Base-by-base conservation (phyloP, 2,888 invertebrate genomes). In the Hydrotaea diabolus region DNA sequence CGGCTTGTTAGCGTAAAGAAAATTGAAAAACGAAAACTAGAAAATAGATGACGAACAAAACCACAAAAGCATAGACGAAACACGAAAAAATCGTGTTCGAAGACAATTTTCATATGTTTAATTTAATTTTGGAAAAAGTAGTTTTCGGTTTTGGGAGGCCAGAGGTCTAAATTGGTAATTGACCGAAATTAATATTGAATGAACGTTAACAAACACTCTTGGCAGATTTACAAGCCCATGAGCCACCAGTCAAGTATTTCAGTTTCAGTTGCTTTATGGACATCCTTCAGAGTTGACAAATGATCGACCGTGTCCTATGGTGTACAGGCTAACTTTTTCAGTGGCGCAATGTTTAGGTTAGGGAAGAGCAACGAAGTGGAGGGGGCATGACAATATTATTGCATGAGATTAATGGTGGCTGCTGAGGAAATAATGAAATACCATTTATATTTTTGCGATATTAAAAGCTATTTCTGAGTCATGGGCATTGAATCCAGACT, bases 121-220 rank as follows among this genome's bases (percentile, higher is more conserved):
- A 13, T 13, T 39, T 39, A 8, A 39, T 49, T 15, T 49, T 49
- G 2, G 15, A n/a, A n/a, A 2, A 31, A 7, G 2, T 31, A 31
- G 8, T 49, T n/a, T 49, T 13, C n/a, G n/a, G 15, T 2, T 49
- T 0, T n/a, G n/a, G 2, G 43, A 2, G 26, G 26, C 5, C 21
- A 21, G 55, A 17, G 55, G 26, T 9, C 23, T 13, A 59, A 59
- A 59, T 15, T 15, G 15, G 59, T 59, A 59, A 59, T 59, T 59
- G 59, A 23, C 26, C 59, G 13, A 59, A 59, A 59, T 59, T 59
- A 59, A 59, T 59, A 8, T 59, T 26, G 26, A 23, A 59, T 59
- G 26, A 23, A n/a, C n/a, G 26, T 15, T 23, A 23, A 15, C 23
- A 59, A 9, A 55, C 9, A 21, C 55, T 21, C 59, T 23, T 59